Evolutionary conservation across 2,888 invertebrate species (phyloP), one percentile per base, ranked within the genome.

Genomic region (Plagiodera versicolora): DNA sequence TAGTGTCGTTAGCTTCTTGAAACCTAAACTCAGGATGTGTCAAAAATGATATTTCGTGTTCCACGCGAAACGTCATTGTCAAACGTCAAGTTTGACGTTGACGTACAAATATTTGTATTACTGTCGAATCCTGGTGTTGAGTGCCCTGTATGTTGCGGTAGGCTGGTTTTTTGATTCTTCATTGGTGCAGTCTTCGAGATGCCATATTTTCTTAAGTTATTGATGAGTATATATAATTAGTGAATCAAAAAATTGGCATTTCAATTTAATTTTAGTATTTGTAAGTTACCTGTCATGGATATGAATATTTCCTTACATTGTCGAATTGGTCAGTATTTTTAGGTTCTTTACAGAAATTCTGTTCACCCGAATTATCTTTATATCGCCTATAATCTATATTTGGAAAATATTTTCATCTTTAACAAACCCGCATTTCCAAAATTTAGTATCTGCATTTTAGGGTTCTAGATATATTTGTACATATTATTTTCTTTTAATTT

Each of bases 401-500:
- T 18, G 45, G 17, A 30, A 47, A 58, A 47, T 56, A 47, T 48
- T 57, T 54, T 50, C 56, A 51, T 18, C 19, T 9, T 18, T 44
- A 19, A 39, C 4, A 32, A 56, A 56, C 55, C n/a, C 4, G 18
- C 54, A 63, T 61, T 50, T 66, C 63, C 64, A 58, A 58, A 50
- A 57, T 57, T 66, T 51, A n/a, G n/a, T n/a, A 55, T 56, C 54
- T 61, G 55, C 55, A 66, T 60, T 54, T 67, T 69, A 64, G 65
- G 24, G 24, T 68, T 65, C 49, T 59, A 65, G 53, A 51, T 56
- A 63, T 69, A 68, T 68, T 55, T 72, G 70, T 72, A 73, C 57
- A 73, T 72, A 74, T 60, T 63, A 66, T 67, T 72, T 70, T 70
- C 67, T 66, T 70, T 70, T 71, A 70, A 63, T 61, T 69, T 67